phyloP scores from a whole-genome alignment of 2,113 vertebrate species.

The Pavo muticus region DNA sequence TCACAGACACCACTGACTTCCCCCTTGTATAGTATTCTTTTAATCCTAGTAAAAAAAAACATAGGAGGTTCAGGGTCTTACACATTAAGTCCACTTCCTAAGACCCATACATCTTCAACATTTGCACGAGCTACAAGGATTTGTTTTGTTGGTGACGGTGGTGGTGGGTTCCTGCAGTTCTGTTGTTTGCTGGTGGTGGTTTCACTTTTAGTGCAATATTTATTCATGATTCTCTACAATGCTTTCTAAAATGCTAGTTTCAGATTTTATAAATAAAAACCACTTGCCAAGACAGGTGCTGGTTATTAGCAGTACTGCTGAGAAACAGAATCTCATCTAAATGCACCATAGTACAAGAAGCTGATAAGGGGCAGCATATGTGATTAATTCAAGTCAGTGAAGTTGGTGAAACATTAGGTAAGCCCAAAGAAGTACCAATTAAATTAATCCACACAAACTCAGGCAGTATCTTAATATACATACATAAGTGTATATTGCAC shows the following conservation, averaged over 20 bases:
- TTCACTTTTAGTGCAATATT: neutral
- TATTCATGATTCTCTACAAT: neutral
- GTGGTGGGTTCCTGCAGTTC: no score
- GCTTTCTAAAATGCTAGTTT: conserved; percentile 30
- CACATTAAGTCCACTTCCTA: neutral
- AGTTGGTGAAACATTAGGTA: conserved; percentile 20
- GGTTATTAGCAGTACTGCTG: conserved; percentile 10
- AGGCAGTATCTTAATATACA: neutral
- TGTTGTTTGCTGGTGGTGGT: neutral
- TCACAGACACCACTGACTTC: neutral
- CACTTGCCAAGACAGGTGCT: neutral
- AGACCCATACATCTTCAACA: neutral
- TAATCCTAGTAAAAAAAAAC: neutral
- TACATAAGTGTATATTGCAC: neutral
- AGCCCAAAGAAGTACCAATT: conserved; percentile 13
- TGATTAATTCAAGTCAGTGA: conserved; percentile 17
- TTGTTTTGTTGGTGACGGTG: neutral
- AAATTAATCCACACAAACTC: neutral
- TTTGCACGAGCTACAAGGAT: neutral
- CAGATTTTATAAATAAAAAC: conserved; percentile 27
- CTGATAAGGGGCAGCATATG: conserved; percentile 3
- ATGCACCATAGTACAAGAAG: neutral
- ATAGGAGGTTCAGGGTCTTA: neutral
- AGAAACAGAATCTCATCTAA: conserved; percentile 21
- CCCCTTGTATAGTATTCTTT: neutral